Evolutionary conservation across 2,888 invertebrate genomes (phyloP).

Genomic region (Pantelozetes paolii): DNA sequence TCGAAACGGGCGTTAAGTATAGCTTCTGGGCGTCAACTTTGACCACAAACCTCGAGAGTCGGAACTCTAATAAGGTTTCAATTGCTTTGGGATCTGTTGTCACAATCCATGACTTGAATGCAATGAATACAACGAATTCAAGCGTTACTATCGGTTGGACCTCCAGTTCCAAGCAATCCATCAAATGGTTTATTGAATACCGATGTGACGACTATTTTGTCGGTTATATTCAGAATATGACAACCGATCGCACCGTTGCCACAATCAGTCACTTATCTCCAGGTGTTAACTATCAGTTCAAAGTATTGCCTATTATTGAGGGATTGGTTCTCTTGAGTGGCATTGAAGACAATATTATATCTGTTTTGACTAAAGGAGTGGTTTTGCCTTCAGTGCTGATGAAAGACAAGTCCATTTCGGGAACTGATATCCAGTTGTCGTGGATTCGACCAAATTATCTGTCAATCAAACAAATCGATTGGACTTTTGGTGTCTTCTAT

Average conservation of each 20-base stretch:
- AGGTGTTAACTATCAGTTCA: slow-evolving; percentile 42
- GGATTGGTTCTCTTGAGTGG: slow-evolving; percentile 16
- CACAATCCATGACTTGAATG: slow-evolving; percentile 26
- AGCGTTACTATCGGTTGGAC: slow-evolving; percentile 38
- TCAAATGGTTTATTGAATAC: slow-evolving; percentile 40
- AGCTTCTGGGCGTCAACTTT: slow-evolving; percentile 70
- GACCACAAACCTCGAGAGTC: slow-evolving; percentile 62
- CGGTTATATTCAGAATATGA: slow-evolving; percentile 21
- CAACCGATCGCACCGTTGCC: slow-evolving; percentile 5
- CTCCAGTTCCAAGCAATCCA: background rate
- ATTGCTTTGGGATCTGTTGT: slow-evolving; percentile 13
- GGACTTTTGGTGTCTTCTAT: slow-evolving; percentile 38
- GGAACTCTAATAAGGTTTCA: slow-evolving; percentile 55
- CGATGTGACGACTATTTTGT: slow-evolving; percentile 41
- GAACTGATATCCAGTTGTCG: background rate
- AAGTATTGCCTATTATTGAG: slow-evolving; percentile 35
- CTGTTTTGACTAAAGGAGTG: slow-evolving; percentile 28
- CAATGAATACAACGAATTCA: slow-evolving; percentile 29
- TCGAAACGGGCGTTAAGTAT: slow-evolving; percentile 61
- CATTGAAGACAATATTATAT: slow-evolving; percentile 34
- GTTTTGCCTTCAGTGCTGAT: slow-evolving; percentile 30
- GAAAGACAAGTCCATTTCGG: slow-evolving; percentile 15
- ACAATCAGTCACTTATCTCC: slow-evolving; percentile 29
- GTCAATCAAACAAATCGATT: background rate
- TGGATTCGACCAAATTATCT: slow-evolving; percentile 13